Evolutionary conservation across 2,113 vertebrate species (phyloP).

Genomic region (Madoqua kirkii): DNA sequence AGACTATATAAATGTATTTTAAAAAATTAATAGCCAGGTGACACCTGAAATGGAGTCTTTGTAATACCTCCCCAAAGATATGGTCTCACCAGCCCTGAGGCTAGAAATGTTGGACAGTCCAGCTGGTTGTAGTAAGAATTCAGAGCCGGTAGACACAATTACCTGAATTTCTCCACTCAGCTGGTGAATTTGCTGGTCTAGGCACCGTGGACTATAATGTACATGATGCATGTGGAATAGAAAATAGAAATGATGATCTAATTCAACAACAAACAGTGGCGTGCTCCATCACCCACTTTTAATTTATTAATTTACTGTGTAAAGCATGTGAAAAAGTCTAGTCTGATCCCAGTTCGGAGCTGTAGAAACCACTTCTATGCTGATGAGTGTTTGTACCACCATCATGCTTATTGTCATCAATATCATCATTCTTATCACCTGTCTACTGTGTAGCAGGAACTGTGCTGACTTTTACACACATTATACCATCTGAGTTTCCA

Average conservation of each 20-base stretch:
- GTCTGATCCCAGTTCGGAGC: background rate
- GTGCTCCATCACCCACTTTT: background rate
- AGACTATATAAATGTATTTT: slow-evolving; percentile 69
- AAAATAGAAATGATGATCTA: background rate
- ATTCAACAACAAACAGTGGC: background rate
- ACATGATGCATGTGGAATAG: background rate
- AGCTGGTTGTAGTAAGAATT: slow-evolving; percentile 64
- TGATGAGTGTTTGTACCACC: background rate
- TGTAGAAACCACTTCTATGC: background rate
- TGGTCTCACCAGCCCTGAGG: slow-evolving; percentile 55
- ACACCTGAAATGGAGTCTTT: slow-evolving; percentile 65
- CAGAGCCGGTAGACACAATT: slow-evolving; percentile 61
- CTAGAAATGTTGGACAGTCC: slow-evolving; percentile 54
- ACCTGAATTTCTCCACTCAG: slow-evolving; percentile 21
- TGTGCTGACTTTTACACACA: background rate
- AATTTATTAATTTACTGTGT: background rate
- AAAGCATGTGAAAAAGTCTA: background rate
- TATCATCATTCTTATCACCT: background rate
- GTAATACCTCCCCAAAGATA: slow-evolving; percentile 44
- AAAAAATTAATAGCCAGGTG: slow-evolving; percentile 70
- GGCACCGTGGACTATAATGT: background rate
- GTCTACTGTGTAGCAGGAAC: background rate
- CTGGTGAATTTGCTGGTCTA: background rate
- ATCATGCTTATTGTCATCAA: background rate
- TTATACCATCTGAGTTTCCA: background rate